Percentiles rank a stretch among this genome's conserved stretches.
Evolutionary conservation across 2,797 vertebrate species (phyloP).

Genomic region (Micrastur ruficollis): DNA sequence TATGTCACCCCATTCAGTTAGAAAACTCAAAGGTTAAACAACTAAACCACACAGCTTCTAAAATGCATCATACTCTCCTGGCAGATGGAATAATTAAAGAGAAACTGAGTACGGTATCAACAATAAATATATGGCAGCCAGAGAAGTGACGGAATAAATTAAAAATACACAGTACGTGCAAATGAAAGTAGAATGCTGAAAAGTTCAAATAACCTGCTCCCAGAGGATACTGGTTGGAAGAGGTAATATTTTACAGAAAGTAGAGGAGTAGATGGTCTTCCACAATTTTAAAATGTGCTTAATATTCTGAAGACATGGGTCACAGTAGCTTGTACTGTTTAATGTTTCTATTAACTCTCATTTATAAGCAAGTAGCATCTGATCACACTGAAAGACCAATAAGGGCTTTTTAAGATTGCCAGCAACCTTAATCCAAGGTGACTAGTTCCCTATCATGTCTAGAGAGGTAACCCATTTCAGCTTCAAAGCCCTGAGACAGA

Average conservation of each 20-base stretch:
- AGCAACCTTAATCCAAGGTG: slow-evolving; percentile 36
- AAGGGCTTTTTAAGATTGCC: slow-evolving; percentile 20
- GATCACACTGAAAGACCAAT: slow-evolving; percentile 7
- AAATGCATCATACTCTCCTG: slow-evolving; percentile 7
- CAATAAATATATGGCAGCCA: slow-evolving; percentile 18
- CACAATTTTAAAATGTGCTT: slow-evolving; percentile 25
- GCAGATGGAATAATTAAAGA: slow-evolving; percentile 58
- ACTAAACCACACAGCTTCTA: slow-evolving; percentile 8
- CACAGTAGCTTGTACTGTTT: background rate
- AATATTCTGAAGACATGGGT: slow-evolving; percentile 28
- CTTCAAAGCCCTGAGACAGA: background rate
- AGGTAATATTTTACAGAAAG: background rate
- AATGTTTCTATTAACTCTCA: slow-evolving; percentile 55
- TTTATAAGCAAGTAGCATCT: slow-evolving; percentile 55
- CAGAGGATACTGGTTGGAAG: background rate
- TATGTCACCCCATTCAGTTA: slow-evolving; percentile 28
- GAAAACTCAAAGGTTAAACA: slow-evolving; percentile 55
- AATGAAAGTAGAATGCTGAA: background rate
- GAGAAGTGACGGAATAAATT: slow-evolving; percentile 34
- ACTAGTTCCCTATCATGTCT: background rate
- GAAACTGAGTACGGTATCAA: background rate
- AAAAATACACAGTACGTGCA: background rate
- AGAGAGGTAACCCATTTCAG: background rate
- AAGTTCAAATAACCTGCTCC: slow-evolving; percentile 18
- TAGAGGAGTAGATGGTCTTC: background rate